Conservation (phyloP, 2,797 vertebrate genomes). For the Malacoraja senta region DNA sequence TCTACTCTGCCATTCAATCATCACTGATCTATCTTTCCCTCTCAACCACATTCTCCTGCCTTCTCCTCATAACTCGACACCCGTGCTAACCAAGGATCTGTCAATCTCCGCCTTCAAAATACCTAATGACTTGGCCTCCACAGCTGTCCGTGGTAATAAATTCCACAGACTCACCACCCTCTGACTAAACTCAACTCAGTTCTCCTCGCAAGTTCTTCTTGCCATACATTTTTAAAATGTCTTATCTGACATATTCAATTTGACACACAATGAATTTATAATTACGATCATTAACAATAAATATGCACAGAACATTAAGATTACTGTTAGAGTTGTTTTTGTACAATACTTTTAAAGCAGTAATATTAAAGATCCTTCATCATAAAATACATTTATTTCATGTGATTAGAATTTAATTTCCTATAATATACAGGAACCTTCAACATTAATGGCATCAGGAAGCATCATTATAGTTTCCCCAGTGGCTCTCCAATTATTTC, state of each 20-base stretch:
- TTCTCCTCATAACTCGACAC: too few species aligned
- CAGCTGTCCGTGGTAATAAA: too few species aligned
- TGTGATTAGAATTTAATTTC: not conserved
- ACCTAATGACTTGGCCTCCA: too few species aligned
- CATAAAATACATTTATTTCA: not conserved
- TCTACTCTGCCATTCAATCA: too few species aligned
- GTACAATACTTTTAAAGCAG: not conserved
- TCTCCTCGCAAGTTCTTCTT: not conserved
- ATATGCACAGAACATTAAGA: not conserved
- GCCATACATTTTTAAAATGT: not conserved
- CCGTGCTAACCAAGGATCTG: too few species aligned
- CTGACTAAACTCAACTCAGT: too few species aligned
- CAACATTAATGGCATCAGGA: not conserved
- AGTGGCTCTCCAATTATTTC: not conserved
- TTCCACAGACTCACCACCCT: too few species aligned
- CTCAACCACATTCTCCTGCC: too few species aligned
- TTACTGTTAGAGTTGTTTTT: not conserved
- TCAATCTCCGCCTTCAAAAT: too few species aligned
- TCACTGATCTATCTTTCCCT: too few species aligned
- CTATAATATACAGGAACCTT: not conserved
- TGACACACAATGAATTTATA: not conserved
- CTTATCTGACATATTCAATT: not conserved
- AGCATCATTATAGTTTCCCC: not conserved
- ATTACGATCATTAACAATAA: not conserved
- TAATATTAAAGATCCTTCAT: not conserved